These are phyloP conservation scores for Pelobates fuscus DNA, from an alignment of 2,113 vertebrate genomes.

Conservation along the genomic window DNA sequence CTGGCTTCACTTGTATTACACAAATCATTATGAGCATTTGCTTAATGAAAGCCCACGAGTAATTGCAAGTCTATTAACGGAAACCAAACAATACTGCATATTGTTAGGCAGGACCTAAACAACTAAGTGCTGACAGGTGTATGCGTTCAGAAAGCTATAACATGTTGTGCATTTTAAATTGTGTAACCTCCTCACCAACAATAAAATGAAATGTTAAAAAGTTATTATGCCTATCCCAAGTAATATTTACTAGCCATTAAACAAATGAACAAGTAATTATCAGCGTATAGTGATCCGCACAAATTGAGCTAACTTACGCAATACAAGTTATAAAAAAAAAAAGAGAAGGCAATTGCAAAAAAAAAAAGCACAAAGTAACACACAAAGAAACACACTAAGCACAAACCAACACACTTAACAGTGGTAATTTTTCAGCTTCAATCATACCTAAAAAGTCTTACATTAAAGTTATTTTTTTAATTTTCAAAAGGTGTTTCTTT, in stretches of 20 bases:
- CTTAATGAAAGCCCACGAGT: slow-evolving; percentile 1
- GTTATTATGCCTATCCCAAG: too few relatives aligned
- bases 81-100: neutral
- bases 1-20: neutral
- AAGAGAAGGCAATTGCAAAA: neutral
- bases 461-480: too few relatives aligned
- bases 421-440: too few relatives aligned
- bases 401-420: too few relatives aligned
- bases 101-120: neutral
- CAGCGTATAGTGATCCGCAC: neutral
- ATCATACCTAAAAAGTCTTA: too few relatives aligned
- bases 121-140: neutral
- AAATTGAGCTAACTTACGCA: neutral
- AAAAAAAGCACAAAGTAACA: neutral
- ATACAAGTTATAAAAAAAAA: neutral
- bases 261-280: neutral
- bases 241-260: neutral
- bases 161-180: neutral
- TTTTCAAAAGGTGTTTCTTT: too few relatives aligned
- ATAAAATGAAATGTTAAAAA: too few relatives aligned
- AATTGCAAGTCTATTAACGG: slow-evolving; percentile 1
- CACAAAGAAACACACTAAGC: too few relatives aligned
- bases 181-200: neutral
- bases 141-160: neutral
- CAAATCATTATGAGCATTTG: neutral